Percentiles rank a stretch among this genome's conserved stretches.
These are phyloP conservation scores for Telmatherina bonti DNA, from an alignment of 2,797 vertebrate genomes.

Conservation along the genomic window DNA sequence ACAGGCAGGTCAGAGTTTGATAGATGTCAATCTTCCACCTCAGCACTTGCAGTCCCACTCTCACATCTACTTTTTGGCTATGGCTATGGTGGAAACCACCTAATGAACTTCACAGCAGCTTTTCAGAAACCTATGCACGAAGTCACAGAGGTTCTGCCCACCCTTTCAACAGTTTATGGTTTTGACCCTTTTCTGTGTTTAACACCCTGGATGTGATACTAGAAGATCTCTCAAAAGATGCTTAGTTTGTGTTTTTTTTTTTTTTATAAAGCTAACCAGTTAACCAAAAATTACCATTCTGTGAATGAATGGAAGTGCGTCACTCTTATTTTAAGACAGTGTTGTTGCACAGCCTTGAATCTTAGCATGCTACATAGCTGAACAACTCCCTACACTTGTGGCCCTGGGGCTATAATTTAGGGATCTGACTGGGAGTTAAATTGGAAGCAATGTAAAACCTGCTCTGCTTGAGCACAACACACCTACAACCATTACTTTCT, in stretches of 20 bases:
- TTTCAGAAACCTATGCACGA: too few species aligned
- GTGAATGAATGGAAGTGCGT: conserved; percentile 62
- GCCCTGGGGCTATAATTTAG: conserved; percentile 80
- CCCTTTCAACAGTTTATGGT: too few species aligned
- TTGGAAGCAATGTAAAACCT: conserved; percentile 67
- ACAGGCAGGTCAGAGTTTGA: too few species aligned
- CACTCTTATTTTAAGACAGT: conserved; percentile 61
- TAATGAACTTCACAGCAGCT: too few species aligned
- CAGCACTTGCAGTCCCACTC: too few species aligned
- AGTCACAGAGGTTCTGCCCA: too few species aligned
- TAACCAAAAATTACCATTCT: conserved; percentile 47
- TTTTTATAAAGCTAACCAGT: conserved; percentile 39
- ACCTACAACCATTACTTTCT: conserved; percentile 3
- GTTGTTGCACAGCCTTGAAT: conserved; percentile 46
- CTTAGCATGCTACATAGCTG: conserved; percentile 59
- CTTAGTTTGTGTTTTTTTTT: conserved; percentile 19
- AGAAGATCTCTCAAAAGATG: conserved; percentile 7
- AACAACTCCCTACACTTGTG: conserved; percentile 78
- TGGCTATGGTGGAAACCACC: too few species aligned
- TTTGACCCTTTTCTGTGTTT: conserved; percentile 3
- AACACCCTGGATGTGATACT: conserved; percentile 25
- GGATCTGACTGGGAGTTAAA: conserved; percentile 70
- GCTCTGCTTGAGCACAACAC: conserved; percentile 25
- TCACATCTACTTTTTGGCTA: too few species aligned
- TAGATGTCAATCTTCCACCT: too few species aligned